These are phyloP conservation scores for Caenorhabditis inopinata DNA, from an alignment of 1,140 invertebrate species.

Conservation along the genomic window DNA sequence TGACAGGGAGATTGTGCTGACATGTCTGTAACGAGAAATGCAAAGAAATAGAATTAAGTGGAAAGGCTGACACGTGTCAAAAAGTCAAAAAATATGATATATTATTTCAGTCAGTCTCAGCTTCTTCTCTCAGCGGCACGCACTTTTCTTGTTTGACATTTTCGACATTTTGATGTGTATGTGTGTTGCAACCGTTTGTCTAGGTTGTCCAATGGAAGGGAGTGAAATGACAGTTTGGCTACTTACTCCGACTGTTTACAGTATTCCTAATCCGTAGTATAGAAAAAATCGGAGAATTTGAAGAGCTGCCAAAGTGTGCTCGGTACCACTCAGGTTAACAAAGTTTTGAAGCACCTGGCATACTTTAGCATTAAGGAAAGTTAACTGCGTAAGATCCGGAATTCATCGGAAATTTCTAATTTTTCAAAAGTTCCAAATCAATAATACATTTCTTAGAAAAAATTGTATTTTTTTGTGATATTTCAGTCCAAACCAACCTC, in stretches of 20 bases:
- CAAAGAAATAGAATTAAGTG: too few species aligned
- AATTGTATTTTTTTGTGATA: too few species aligned
- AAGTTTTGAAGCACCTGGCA: too few species aligned
- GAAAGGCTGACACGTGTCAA: constrained; percentile 13
- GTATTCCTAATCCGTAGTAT: not conserved
- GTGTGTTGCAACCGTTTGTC: not conserved
- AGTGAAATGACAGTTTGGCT: constrained; percentile 14
- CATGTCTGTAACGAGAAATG: constrained; percentile 10
- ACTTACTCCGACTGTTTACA: not conserved
- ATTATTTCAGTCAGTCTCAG: not conserved
- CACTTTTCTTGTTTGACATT: constrained; percentile 23
- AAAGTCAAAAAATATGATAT: constrained; percentile 27
- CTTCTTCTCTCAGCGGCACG: not conserved
- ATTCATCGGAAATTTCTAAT: too few species aligned
- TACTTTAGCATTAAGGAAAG: too few species aligned
- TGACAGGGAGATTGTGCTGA: not conserved
- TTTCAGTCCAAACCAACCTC: constrained; percentile 9
- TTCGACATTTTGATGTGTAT: constrained; percentile 30
- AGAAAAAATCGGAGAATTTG: too few species aligned
- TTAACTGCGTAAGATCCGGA: too few species aligned
- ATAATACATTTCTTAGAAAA: too few species aligned
- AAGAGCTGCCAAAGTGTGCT: too few species aligned
- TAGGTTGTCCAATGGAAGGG: not conserved
- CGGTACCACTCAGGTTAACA: too few species aligned
- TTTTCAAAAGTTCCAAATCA: too few species aligned